A percentile compares a stretch with the other conserved stretches of the same genome.
Conservation (phyloP, 2,797 vertebrate genomes). For the Thripadectes ignobilis region DNA sequence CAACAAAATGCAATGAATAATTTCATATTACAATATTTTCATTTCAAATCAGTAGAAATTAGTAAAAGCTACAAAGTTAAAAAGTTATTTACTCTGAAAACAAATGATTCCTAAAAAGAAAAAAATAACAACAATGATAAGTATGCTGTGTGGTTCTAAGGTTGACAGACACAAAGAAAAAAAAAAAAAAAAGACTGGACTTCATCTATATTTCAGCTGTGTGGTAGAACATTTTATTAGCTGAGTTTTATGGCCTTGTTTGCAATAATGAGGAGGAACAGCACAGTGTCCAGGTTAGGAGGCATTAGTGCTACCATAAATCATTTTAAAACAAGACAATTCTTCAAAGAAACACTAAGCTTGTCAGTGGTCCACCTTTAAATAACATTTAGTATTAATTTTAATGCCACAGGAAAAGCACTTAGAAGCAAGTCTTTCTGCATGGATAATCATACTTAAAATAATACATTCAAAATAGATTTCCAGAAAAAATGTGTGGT, state of each 20-base stretch:
- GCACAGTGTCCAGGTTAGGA: not conserved
- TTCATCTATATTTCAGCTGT: not conserved
- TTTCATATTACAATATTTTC: not conserved
- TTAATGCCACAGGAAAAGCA: not conserved
- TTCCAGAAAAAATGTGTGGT: not conserved
- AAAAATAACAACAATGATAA: not conserved
- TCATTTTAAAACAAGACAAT: constrained; percentile 8
- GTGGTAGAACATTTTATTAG: constrained; percentile 13
- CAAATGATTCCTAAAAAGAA: not conserved
- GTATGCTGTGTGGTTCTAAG: not conserved
- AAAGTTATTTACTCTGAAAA: not conserved
- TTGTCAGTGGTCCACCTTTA: not conserved
- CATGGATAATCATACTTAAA: not conserved
- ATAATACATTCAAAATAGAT: not conserved
- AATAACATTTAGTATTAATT: not conserved
- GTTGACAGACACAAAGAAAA: not conserved
- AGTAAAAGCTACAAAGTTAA: not conserved
- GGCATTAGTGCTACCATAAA: not conserved
- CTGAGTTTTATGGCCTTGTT: constrained; percentile 13
- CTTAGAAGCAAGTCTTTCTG: not conserved
- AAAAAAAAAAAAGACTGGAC: not conserved
- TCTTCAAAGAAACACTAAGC: constrained; percentile 16
- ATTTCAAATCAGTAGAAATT: not conserved
- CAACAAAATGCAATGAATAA: not conserved
- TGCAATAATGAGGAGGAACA: constrained; percentile 21